Percentiles rank a stretch among this genome's conserved stretches.
Conservation (phyloP, 2,797 vertebrate species). For the Hypotaenidia okinawae region DNA sequence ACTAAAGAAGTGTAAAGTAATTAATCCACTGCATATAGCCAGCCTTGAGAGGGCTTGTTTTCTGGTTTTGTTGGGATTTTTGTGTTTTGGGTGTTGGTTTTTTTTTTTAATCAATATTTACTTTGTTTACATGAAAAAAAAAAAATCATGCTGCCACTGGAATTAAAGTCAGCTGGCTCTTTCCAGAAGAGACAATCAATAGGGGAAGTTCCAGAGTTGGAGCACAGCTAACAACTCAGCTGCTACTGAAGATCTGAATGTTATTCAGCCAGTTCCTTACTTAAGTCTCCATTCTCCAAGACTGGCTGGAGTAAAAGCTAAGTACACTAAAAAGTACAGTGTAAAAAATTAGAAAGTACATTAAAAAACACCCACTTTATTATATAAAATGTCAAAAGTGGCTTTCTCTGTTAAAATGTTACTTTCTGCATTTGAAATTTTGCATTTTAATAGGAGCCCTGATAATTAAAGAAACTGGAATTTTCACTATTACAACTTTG, state of each 20-base stretch:
- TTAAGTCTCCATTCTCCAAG: background rate
- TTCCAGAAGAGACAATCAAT: background rate
- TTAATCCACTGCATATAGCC: background rate
- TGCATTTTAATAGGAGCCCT: background rate
- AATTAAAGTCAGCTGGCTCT: background rate
- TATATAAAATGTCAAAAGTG: background rate
- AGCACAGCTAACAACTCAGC: background rate
- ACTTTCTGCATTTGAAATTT: background rate
- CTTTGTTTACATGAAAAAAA: background rate
- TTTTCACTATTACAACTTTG: background rate
- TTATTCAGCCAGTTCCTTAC: background rate
- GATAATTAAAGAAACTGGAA: background rate
- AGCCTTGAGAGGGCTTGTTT: background rate
- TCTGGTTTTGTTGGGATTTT: background rate
- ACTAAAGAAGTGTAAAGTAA: background rate
- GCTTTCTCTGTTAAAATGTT: background rate
- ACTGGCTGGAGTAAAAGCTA: background rate
- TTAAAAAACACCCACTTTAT: background rate
- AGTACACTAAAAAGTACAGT: background rate
- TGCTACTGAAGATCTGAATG: background rate
- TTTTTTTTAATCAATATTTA: background rate
- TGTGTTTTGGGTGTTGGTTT: background rate
- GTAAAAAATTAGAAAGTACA: background rate
- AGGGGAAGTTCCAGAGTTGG: background rate
- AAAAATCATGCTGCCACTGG: background rate